A percentile compares a stretch with the other conserved stretches of the same genome.
Evolutionary conservation across 2,113 vertebrate species (phyloP).

Genomic region (Halichoeres trimaculatus): DNA sequence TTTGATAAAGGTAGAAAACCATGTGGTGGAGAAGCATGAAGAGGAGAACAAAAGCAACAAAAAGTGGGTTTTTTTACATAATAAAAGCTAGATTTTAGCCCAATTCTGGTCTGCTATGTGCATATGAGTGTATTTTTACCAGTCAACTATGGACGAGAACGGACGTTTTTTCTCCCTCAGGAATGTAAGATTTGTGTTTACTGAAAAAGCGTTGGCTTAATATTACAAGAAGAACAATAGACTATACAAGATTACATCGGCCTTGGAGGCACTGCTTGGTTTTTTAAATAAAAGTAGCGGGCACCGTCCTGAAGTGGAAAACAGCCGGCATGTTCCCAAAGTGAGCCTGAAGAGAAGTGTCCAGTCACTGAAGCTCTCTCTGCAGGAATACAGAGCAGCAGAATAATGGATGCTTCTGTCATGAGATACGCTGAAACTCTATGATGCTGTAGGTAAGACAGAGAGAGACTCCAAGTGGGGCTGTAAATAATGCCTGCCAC

Average conservation of each 20-base stretch:
- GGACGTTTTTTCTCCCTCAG: conserved; percentile 9
- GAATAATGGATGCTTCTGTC: conserved; percentile 76
- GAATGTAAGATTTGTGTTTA: conserved; percentile 46
- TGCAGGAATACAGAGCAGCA: conserved; percentile 67
- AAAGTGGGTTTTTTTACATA: not conserved
- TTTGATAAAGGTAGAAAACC: not conserved
- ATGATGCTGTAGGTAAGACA: conserved; percentile 75
- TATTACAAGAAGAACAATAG: conserved; percentile 55
- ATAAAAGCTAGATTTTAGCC: not conserved
- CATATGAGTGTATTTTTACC: conserved; percentile 34
- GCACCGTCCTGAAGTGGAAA: conserved; percentile 42
- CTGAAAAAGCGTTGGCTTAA: conserved; percentile 43
- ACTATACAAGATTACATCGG: conserved; percentile 26
- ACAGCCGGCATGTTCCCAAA: conserved; percentile 27
- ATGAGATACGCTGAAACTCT: conserved; percentile 75
- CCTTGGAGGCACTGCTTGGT: conserved; percentile 19
- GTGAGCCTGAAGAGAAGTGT: conserved; percentile 49
- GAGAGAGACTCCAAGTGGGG: conserved; percentile 64
- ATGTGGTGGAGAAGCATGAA: not conserved
- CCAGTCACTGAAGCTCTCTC: conserved; percentile 58
- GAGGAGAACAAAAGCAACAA: not conserved
- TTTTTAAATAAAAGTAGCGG: conserved; percentile 52
- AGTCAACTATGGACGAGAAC: conserved; percentile 27
- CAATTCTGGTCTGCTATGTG: not conserved
- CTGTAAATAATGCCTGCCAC: conserved; percentile 76